A percentile compares a stretch with the other conserved stretches of the same genome.
Evolutionary conservation across 2,797 vertebrate genomes (phyloP).

Genomic region (Gallinago stenura): DNA sequence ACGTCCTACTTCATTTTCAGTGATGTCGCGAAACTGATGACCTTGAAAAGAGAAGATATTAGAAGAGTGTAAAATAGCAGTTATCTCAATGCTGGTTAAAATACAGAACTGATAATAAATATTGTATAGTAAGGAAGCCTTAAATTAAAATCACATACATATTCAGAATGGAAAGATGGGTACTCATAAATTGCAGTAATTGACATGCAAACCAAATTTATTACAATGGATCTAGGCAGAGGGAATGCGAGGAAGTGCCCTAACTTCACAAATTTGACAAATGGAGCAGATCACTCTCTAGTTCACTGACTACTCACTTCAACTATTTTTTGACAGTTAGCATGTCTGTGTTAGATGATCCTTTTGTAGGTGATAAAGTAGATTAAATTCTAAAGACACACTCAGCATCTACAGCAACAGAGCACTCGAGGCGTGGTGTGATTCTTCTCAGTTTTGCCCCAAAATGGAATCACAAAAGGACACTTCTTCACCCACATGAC

Average conservation of each 20-base stretch:
- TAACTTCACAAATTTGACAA: slow-evolving; percentile 72
- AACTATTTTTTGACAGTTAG: slow-evolving; percentile 42
- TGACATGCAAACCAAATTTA: slow-evolving; percentile 78
- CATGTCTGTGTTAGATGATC: background rate
- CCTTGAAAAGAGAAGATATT: slow-evolving; percentile 79
- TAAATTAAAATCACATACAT: slow-evolving; percentile 76
- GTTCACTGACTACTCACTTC: slow-evolving; percentile 30
- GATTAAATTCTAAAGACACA: background rate
- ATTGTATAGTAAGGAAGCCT: slow-evolving; percentile 63
- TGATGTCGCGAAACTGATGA: slow-evolving; percentile 73
- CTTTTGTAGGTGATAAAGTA: background rate
- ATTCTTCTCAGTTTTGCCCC: background rate
- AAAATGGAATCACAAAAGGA: background rate
- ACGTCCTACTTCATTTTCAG: slow-evolving; percentile 78
- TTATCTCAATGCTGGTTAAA: slow-evolving; percentile 55
- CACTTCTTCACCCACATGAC: accelerated
- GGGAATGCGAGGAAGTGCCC: slow-evolving; percentile 36
- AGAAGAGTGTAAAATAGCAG: slow-evolving; percentile 58
- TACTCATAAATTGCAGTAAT: slow-evolving; percentile 78
- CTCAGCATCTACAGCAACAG: background rate
- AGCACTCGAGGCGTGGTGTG: background rate
- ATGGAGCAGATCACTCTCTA: background rate
- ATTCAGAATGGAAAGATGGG: slow-evolving; percentile 65
- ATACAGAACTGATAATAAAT: slow-evolving; percentile 68
- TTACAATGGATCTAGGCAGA: slow-evolving; percentile 65